A percentile compares a stretch with the other conserved stretches of the same genome.
phyloP scores from a whole-genome alignment of 2,888 invertebrate species.

The Lasioglossum figueresi region DNA sequence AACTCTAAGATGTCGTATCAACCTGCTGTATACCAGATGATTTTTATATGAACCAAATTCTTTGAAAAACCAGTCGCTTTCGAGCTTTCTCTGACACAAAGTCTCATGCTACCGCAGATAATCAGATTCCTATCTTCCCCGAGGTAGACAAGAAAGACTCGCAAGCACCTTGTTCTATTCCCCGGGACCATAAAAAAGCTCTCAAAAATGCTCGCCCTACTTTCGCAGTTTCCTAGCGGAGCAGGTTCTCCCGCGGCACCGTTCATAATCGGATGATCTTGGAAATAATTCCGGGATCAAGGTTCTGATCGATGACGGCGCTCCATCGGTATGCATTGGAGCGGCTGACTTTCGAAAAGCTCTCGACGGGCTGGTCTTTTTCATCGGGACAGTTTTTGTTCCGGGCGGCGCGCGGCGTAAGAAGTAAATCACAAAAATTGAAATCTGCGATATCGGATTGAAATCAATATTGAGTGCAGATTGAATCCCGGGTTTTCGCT shows the following conservation, averaged over 20 bases:
- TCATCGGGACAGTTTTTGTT: slow-evolving; percentile 34
- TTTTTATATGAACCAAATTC: neutral
- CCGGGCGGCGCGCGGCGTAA: slow-evolving; percentile 64
- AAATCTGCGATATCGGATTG: slow-evolving; percentile 80
- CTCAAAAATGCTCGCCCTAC: neutral
- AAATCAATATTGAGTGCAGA: slow-evolving; percentile 83
- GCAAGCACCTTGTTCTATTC: neutral
- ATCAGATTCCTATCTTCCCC: neutral
- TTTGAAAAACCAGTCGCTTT: neutral
- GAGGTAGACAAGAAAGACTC: neutral
- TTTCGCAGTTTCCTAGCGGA: neutral
- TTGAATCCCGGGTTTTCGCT: slow-evolving; percentile 74
- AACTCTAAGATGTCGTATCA: too few species aligned
- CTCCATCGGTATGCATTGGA: slow-evolving; percentile 56
- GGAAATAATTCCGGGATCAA: slow-evolving; percentile 41
- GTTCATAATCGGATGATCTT: slow-evolving; percentile 2
- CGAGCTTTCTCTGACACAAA: neutral
- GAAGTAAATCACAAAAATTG: slow-evolving; percentile 82
- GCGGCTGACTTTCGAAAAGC: slow-evolving; percentile 55
- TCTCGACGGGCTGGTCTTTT: slow-evolving; percentile 37
- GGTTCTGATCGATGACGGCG: slow-evolving; percentile 55
- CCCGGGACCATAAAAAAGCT: neutral
- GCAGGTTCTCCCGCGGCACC: neutral
- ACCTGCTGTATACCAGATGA: too few species aligned
- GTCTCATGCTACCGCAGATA: neutral